Evolutionary conservation across 2,888 invertebrate genomes (phyloP).

Genomic region (Tachina fera): DNA sequence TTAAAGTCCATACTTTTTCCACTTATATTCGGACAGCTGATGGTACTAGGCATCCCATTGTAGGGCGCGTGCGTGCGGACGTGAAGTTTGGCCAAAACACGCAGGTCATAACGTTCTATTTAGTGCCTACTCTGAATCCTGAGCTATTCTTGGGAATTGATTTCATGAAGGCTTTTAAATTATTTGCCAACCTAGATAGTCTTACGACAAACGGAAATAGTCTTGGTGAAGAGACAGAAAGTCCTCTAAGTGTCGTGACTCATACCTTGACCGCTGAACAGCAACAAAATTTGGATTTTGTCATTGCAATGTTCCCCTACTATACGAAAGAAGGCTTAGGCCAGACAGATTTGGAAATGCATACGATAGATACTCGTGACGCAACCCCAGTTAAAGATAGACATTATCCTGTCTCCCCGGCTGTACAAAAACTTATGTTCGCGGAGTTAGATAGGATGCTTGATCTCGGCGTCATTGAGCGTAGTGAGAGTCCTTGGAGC

Average conservation of each 20-base stretch:
- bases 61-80: neutral
- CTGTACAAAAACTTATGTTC: too few relatives aligned
- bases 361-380: neutral
- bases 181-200: neutral
- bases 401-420: too few relatives aligned
- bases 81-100: neutral
- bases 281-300: too few relatives aligned
- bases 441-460: too few relatives aligned
- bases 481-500: too few relatives aligned
- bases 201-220: neutral
- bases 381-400: conserved; percentile 6
- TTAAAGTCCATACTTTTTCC: neutral
- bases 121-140: neutral
- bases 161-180: too few relatives aligned
- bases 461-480: too few relatives aligned
- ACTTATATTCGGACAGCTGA: conserved; percentile 18
- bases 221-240: neutral
- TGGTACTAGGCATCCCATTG: neutral
- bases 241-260: too few relatives aligned
- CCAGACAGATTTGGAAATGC: neutral
- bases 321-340: neutral
- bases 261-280: too few relatives aligned
- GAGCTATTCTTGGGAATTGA: too few relatives aligned
- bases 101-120: neutral
- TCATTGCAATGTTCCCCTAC: neutral